These are phyloP conservation scores for Pterocles burchelli DNA, from an alignment of 2,113 vertebrate species.

Conservation along the genomic window DNA sequence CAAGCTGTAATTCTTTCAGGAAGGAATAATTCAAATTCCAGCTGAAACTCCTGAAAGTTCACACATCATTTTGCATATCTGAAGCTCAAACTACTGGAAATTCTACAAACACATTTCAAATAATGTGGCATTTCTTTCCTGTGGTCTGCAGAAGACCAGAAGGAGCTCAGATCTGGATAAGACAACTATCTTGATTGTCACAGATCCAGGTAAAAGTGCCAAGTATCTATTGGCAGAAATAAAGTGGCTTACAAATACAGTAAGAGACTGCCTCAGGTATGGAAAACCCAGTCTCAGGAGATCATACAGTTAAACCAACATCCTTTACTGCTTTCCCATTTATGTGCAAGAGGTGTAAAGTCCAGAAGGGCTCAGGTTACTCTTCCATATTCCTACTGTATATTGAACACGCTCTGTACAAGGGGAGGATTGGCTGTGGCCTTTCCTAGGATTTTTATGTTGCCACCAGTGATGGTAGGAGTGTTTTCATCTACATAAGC, in stretches of 20 bases:
- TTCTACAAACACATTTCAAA: background rate
- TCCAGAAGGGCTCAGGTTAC: conserved; percentile 67
- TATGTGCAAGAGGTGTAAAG: conserved; percentile 69
- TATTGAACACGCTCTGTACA: background rate
- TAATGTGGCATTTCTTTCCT: background rate
- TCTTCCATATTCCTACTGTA: background rate
- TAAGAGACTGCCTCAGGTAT: background rate
- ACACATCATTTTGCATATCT: background rate
- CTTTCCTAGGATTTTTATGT: background rate
- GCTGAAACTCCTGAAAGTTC: background rate
- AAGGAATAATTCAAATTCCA: background rate
- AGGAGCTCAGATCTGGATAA: background rate
- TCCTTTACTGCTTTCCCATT: conserved; percentile 13
- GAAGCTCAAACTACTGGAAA: background rate
- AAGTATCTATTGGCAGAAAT: background rate
- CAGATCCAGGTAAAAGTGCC: background rate
- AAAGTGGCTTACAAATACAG: background rate
- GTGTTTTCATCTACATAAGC: background rate
- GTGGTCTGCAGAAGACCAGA: background rate
- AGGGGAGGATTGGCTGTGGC: background rate
- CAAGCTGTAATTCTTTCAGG: background rate
- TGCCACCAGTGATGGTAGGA: background rate
- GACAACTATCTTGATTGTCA: background rate
- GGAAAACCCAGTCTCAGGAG: background rate
- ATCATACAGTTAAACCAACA: conserved; percentile 14